A percentile compares a stretch with the other conserved stretches of the same genome.
These are phyloP conservation scores for Sinotaia quadrata DNA, from an alignment of 2,888 invertebrate species.

Conservation along the genomic window DNA sequence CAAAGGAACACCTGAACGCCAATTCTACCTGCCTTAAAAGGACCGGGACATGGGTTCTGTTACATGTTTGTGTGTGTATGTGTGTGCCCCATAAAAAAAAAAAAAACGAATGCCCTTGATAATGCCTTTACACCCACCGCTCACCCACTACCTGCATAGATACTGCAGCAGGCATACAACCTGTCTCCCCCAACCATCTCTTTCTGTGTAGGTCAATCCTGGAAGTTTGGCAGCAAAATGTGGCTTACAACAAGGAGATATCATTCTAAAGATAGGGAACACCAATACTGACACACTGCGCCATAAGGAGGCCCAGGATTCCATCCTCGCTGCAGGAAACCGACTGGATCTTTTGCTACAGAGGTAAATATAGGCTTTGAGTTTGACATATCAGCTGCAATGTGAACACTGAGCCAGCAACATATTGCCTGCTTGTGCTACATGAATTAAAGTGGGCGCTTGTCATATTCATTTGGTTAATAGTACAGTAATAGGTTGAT, in stretches of 20 bases:
- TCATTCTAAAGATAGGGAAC: conserved; percentile 68
- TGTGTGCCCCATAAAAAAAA: too few relatives aligned
- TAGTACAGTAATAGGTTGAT: too few relatives aligned
- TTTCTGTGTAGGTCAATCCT: conserved; percentile 66
- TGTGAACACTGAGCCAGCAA: too few relatives aligned
- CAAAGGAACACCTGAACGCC: too few relatives aligned
- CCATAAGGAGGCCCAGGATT: conserved; percentile 71
- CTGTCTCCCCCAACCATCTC: conserved; percentile 30
- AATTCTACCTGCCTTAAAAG: background rate
- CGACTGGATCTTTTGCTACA: conserved; percentile 66
- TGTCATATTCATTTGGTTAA: too few relatives aligned
- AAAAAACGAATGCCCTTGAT: background rate
- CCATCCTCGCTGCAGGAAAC: conserved; percentile 67
- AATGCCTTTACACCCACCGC: too few relatives aligned
- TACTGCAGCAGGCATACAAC: conserved; percentile 24
- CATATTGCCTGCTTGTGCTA: too few relatives aligned
- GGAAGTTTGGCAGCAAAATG: conserved; percentile 70
- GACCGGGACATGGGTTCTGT: too few relatives aligned
- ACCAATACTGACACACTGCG: conserved; percentile 55
- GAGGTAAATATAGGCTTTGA: too few relatives aligned
- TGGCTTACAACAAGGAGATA: conserved; percentile 70
- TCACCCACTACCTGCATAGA: conserved; percentile 8
- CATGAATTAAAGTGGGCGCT: too few relatives aligned
- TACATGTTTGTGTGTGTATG: too few relatives aligned
- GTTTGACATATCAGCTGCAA: too few relatives aligned